Conservation (phyloP, 53 echinoderm and acorn worm species). For the Antedon mediterranea region DNA sequence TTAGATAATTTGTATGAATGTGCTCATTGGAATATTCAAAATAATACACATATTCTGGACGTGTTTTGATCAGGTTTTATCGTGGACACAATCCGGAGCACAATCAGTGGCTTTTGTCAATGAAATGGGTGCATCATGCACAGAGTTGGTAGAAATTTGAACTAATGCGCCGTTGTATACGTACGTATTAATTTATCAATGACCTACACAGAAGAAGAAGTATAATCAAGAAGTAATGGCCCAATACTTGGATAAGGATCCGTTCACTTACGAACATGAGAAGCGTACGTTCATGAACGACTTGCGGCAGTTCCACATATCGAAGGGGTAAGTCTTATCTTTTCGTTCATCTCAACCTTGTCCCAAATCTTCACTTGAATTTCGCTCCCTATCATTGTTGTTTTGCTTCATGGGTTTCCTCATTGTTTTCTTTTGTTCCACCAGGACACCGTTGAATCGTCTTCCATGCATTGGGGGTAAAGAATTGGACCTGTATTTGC, state of each 20-base stretch:
- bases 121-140: conserved; percentile 41
- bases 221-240: conserved; percentile 32
- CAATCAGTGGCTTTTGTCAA: conserved; percentile 47
- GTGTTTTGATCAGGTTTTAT: conserved; percentile 1
- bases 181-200: conserved; percentile 97
- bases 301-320: conserved; percentile 65
- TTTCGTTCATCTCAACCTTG: background rate
- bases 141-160: conserved; percentile 61
- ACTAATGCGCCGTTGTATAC: conserved; percentile 84
- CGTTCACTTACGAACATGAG: conserved; percentile 80
- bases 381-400: conserved; percentile 9
- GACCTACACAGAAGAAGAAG: conserved; percentile 42
- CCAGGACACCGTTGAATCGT: conserved; percentile 38
- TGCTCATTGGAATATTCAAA: background rate
- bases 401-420: conserved; percentile 15
- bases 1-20: conserved; percentile 40
- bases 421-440: conserved; percentile 14
- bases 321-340: conserved; percentile 35
- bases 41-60: background rate
- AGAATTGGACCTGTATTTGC: conserved; percentile 61
- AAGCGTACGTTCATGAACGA: conserved; percentile 65
- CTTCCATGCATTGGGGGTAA: conserved; percentile 46
- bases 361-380: background rate
- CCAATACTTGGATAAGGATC: conserved; percentile 95
- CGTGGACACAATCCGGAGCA: conserved; percentile 31